A percentile compares a stretch with the other conserved stretches of the same genome.
Evolutionary conservation across 2,888 invertebrate genomes (phyloP).

Genomic region (Erebia palarica): DNA sequence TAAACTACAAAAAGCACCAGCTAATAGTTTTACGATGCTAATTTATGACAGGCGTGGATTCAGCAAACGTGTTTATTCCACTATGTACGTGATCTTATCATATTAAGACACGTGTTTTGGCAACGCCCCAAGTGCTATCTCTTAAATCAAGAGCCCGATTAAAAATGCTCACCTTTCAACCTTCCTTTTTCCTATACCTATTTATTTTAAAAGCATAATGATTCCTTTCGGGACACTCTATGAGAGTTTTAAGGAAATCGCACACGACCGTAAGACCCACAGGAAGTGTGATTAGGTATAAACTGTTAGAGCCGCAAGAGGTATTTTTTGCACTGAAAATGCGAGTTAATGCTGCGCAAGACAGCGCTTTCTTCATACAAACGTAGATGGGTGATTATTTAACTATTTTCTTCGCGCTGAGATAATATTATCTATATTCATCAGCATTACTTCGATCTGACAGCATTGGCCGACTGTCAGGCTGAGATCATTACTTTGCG

Average conservation of each 20-base stretch:
- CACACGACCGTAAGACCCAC: neutral
- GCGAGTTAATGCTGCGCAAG: neutral
- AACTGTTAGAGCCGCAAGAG: neutral
- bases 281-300: neutral
- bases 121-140: constrained; percentile 69
- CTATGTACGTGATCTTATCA: constrained; percentile 61
- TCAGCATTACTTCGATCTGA: too few relatives aligned
- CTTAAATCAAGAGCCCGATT: constrained; percentile 33
- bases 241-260: neutral
- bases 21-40: constrained; percentile 62
- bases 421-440: too few relatives aligned
- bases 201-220: constrained; percentile 2
- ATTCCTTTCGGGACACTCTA: neutral
- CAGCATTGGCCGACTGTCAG: too few relatives aligned
- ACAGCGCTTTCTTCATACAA: too few relatives aligned
- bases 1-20: constrained; percentile 41
- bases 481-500: too few relatives aligned
- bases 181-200: neutral
- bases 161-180: constrained; percentile 21
- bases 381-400: too few relatives aligned
- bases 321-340: neutral
- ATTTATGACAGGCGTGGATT: constrained; percentile 55
- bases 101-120: constrained; percentile 62
- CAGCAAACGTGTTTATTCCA: constrained; percentile 62
- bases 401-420: too few relatives aligned